These are phyloP conservation scores for Euura lappo DNA, from an alignment of 1,140 invertebrate genomes.

Conservation along the genomic window DNA sequence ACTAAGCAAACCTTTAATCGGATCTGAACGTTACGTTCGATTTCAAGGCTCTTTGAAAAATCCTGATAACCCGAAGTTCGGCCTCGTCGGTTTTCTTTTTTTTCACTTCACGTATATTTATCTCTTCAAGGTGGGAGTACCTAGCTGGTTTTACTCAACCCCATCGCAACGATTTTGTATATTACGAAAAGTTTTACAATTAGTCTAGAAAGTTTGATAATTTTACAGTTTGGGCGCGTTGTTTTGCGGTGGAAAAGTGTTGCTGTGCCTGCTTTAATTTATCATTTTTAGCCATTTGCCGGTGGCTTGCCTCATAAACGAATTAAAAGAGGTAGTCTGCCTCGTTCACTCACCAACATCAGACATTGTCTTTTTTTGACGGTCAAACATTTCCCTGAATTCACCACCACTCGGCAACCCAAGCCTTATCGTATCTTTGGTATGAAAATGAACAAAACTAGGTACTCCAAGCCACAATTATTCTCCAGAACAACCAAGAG, in stretches of 20 bases:
- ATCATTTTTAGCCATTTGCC: conserved; percentile 39
- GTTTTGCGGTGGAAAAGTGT: conserved; percentile 44
- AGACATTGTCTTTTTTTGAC: background rate
- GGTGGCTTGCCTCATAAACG: conserved; percentile 9
- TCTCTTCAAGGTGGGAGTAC: background rate
- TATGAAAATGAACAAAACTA: background rate
- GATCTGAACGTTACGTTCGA: too few relatives aligned
- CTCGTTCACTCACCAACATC: background rate
- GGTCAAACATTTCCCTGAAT: background rate
- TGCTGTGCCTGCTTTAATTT: conserved; percentile 43
- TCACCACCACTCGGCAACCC: background rate
- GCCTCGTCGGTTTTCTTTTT: background rate
- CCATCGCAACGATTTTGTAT: conserved; percentile 41
- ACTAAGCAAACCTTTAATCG: too few relatives aligned
- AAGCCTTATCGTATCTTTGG: background rate
- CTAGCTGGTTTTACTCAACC: background rate
- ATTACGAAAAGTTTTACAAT: conserved; percentile 53
- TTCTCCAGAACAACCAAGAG: background rate
- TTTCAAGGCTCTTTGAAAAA: too few relatives aligned
- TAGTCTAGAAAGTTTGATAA: conserved; percentile 57
- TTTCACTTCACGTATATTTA: background rate
- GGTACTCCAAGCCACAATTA: background rate
- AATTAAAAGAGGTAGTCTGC: background rate
- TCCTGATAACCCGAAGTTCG: background rate
- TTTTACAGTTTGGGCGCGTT: conserved; percentile 47